Evolutionary conservation across 2,888 invertebrate genomes (phyloP), one percentile per base, ranked within the genome.

Genomic region (Tenodera sinensis): DNA sequence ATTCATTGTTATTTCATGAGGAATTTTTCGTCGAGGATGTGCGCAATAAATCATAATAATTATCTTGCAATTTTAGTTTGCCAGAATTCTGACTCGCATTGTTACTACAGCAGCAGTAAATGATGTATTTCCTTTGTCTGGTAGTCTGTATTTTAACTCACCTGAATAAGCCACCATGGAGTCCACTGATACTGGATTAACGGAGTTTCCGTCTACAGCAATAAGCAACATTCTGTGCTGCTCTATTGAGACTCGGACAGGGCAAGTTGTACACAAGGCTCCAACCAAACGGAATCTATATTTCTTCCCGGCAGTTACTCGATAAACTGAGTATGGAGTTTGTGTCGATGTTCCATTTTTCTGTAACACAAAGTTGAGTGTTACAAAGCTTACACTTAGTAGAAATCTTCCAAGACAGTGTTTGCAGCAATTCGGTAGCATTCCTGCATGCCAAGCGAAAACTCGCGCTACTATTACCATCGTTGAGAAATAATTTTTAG

Each of bases 221-320:
- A 93, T 93, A 6, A 93, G 89, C 12, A 90, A 91, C 88, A 94
- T 81, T 0, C 85, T 90, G 89, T 94, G 94, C 4, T 91, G 85
- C 89, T 93, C 92, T 47, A 93, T 91, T 91, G 93, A 91, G 7
- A 94, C 85, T 90, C 92, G 91, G 30, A 92, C 91, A 8, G 93
- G 93, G 91, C 93, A 93, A 54, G 92, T 91, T 54, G 92, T 92
- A 90, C 93, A 92, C 0, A 92, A 91, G 54, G 92, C 91, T 90
- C 92, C 93, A 15, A 93, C 92, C 28, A 93, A 30, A 15, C 94
- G 91, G 90, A 93, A 93, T n/a, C 93, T 92, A 91, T 93, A 93
- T 30, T 92, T 91, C 87, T 91, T 91, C 4, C 92, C 92, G 1
- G 91, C 86, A 54, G 88, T 82, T 2, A 93, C 92, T 82, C 90